Base-by-base conservation (phyloP, 2,888 invertebrate species). In the Chrysomela aeneicollis region DNA sequence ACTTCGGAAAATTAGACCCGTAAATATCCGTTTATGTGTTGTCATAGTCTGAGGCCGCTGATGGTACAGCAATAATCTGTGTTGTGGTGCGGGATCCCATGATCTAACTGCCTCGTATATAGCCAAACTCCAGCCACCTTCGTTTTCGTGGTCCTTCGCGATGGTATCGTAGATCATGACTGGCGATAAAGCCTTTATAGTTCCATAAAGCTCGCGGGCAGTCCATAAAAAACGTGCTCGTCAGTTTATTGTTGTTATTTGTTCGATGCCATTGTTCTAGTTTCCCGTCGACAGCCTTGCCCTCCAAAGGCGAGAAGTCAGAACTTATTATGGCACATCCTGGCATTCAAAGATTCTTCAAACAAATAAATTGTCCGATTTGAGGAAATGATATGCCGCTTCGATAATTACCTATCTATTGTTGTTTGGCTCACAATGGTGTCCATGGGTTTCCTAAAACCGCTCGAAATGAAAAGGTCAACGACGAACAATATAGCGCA, bases 231-330 rank as follows among this genome's bases (percentile, higher is more conserved):
- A 42, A 42, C 15, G 42, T 42, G 42, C 42, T 42, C 42, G 42
- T 42, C 42, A 42, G 42, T 42, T 42, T 42, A 42, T 42, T 42
- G 42, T 42, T 42, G 42, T 42, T 42, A 15, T 59, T 59, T 47
- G 47, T 63, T 63, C 59, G 47, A 59, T 53, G 62, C 66, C 62
- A 70, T 70, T 70, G 70, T 70, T 70, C 70, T 63, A 68, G 63
- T 70, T 70, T 60, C 63, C 12, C 46, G 42, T 8, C 63, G 61
- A 63, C 61, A 67, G 61, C 71, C 71, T 71, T 71, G 71, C 71
- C 68, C 71, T 66, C 64, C 51, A 67, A 68, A 68, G 71, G 71
- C 66, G 70, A 71, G 68, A 70, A 68, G 71, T 71, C 71, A 70
- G 55, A 63, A 67, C 61, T 63, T 59, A 71, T 71, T 61, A 70